Percentiles rank a stretch among this genome's conserved stretches.
These are phyloP conservation scores for Caranx ignobilis DNA, from an alignment of 2,113 vertebrate species.

Conservation along the genomic window DNA sequence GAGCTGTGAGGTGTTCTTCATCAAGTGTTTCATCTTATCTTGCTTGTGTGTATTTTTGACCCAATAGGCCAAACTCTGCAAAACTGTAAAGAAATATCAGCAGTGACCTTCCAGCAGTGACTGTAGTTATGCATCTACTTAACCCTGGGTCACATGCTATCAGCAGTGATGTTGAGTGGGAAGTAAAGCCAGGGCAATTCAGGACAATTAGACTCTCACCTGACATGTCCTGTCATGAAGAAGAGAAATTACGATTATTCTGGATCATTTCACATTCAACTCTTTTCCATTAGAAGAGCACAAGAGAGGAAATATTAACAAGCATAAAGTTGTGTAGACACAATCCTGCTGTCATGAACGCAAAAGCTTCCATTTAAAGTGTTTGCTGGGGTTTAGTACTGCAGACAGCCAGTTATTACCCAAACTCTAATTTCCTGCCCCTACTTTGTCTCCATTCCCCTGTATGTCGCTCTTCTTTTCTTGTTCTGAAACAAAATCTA, in stretches of 20 bases:
- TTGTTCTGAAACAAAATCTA: conserved; percentile 62
- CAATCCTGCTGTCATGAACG: conserved; percentile 16
- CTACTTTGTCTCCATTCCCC: conserved; percentile 25
- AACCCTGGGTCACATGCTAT: background rate
- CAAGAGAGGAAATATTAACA: background rate
- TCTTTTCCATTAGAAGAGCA: background rate
- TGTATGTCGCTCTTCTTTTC: conserved; percentile 24
- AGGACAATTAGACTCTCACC: background rate
- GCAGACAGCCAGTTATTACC: conserved; percentile 53
- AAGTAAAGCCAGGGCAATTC: background rate
- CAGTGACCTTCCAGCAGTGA: background rate
- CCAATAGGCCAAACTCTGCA: no score
- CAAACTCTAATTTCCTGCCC: conserved; percentile 52
- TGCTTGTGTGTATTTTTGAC: no score
- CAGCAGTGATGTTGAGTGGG: background rate
- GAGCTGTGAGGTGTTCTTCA: no score
- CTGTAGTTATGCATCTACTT: background rate
- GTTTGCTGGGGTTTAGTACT: conserved; percentile 26
- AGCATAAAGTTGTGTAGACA: background rate
- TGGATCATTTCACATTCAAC: conserved; percentile 7
- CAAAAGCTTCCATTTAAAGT: conserved; percentile 31
- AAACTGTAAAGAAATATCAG: background rate
- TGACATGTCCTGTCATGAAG: background rate
- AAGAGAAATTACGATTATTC: background rate
- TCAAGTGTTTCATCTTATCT: no score